phyloP scores from a whole-genome alignment of 2,797 vertebrate species.

The Brotula barbata region DNA sequence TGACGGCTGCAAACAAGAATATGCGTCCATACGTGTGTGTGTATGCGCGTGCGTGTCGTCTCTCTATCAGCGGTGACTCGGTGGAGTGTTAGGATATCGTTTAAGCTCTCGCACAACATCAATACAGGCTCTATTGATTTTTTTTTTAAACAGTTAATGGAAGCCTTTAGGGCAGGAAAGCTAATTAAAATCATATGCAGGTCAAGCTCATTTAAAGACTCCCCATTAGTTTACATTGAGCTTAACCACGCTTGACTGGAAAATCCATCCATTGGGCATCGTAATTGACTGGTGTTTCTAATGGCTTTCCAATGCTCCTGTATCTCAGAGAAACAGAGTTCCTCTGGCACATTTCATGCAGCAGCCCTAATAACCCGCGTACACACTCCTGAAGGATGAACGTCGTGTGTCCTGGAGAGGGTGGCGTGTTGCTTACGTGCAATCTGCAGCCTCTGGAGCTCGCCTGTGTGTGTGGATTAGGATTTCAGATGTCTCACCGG shows the following conservation, averaged over 20 bases:
- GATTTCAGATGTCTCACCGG: neutral
- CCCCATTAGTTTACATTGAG: slow-evolving; percentile 81
- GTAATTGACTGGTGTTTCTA: slow-evolving; percentile 79
- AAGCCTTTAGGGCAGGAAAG: slow-evolving; percentile 80
- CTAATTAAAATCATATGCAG: slow-evolving; percentile 84
- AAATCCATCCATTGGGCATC: slow-evolving; percentile 77
- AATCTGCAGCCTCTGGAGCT: neutral
- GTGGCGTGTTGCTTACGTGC: slow-evolving; percentile 26
- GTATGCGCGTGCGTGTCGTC: slow-evolving; percentile 29
- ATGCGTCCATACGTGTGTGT: slow-evolving; percentile 21
- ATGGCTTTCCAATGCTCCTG: slow-evolving; percentile 74
- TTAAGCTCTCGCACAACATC: slow-evolving; percentile 72
- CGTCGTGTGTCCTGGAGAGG: slow-evolving; percentile 45
- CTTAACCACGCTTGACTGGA: slow-evolving; percentile 78
- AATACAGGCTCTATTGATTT: slow-evolving; percentile 78
- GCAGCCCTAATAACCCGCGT: slow-evolving; percentile 57
- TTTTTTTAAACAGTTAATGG: slow-evolving; percentile 80
- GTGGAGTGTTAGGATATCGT: slow-evolving; percentile 72
- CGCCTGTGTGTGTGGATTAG: neutral
- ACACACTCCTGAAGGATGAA: slow-evolving; percentile 58
- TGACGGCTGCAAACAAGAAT: slow-evolving; percentile 56
- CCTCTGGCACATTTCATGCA: slow-evolving; percentile 65
- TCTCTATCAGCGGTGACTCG: slow-evolving; percentile 69
- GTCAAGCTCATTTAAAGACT: slow-evolving; percentile 83
- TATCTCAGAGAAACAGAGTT: slow-evolving; percentile 53